Percentiles rank a stretch among this genome's conserved stretches.
These are phyloP conservation scores for Sebastiscus albofasciatus DNA, from an alignment of 2,797 vertebrate species.

Conservation along the genomic window DNA sequence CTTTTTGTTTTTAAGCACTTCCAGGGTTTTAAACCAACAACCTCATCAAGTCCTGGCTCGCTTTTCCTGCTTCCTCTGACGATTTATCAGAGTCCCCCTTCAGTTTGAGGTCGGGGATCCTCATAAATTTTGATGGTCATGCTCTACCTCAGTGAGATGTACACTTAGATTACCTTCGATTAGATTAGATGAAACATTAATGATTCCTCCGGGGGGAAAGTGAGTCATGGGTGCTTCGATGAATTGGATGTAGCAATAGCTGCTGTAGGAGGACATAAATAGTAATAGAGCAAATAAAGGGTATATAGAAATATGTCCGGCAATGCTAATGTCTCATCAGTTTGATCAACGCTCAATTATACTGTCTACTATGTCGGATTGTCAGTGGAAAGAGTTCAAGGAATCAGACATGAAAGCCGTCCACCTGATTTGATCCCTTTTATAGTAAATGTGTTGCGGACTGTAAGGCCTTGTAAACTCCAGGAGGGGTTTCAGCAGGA, in stretches of 20 bases:
- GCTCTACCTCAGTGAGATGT: slow-evolving; percentile 43
- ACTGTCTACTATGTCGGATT: not conserved
- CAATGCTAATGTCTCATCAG: slow-evolving; percentile 13
- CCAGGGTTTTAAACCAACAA: not conserved
- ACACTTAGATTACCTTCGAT: slow-evolving; percentile 59
- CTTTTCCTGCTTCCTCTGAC: not conserved
- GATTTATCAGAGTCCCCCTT: slow-evolving; percentile 13
- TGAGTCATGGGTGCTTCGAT: slow-evolving; percentile 46
- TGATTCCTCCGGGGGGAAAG: slow-evolving; percentile 47
- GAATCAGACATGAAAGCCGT: not conserved
- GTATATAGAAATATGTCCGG: slow-evolving; percentile 6
- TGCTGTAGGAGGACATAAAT: slow-evolving; percentile 3
- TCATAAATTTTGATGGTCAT: slow-evolving; percentile 44
- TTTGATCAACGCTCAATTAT: slow-evolving; percentile 14
- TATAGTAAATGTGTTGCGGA: not conserved
- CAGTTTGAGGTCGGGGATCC: slow-evolving; percentile 22
- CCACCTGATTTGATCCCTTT: not conserved
- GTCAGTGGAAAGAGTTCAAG: not conserved
- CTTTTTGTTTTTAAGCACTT: not conserved
- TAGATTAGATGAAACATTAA: slow-evolving; percentile 66
- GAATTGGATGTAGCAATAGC: slow-evolving; percentile 16
- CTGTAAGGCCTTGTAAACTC: not conserved
- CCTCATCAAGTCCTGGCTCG: not conserved
- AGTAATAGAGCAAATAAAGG: slow-evolving; percentile 27
- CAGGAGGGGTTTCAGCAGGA: not conserved